Evolutionary conservation across 2,888 invertebrate species (phyloP).

Genomic region (Meghimatium bilineatum): DNA sequence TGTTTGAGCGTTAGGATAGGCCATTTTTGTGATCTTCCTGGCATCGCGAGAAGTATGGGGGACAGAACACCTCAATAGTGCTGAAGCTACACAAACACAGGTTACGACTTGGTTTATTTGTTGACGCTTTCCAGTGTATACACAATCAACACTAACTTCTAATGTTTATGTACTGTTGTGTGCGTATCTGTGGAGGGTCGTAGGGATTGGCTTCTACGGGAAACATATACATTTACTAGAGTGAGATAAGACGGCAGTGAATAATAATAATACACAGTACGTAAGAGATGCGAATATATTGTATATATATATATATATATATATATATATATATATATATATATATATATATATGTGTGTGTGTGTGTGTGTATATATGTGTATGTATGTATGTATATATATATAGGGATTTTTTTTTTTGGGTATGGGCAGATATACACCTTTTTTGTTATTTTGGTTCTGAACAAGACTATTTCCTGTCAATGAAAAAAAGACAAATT

Average conservation of each 20-base stretch:
- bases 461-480: too few species aligned
- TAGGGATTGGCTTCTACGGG: background rate
- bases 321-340: background rate
- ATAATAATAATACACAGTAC: too few species aligned
- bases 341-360: background rate
- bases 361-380: background rate
- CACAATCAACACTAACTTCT: background rate
- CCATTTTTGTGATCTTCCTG: background rate
- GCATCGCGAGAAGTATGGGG: background rate
- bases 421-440: background rate
- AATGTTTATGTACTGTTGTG: background rate
- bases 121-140: background rate
- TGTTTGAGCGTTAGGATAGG: background rate
- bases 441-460: too few species aligned
- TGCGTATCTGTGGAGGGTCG: constrained; percentile 3
- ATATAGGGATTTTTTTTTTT: background rate
- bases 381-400: constrained; percentile 5
- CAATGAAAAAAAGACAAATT: too few species aligned
- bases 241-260: too few species aligned
- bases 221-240: background rate
- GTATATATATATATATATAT: too few species aligned
- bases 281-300: too few species aligned
- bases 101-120: background rate
- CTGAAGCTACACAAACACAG: background rate
- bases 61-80: background rate